Evolutionary conservation across 1,140 invertebrate genomes (phyloP).

Genomic region (Drosophila nigrodunni): DNA sequence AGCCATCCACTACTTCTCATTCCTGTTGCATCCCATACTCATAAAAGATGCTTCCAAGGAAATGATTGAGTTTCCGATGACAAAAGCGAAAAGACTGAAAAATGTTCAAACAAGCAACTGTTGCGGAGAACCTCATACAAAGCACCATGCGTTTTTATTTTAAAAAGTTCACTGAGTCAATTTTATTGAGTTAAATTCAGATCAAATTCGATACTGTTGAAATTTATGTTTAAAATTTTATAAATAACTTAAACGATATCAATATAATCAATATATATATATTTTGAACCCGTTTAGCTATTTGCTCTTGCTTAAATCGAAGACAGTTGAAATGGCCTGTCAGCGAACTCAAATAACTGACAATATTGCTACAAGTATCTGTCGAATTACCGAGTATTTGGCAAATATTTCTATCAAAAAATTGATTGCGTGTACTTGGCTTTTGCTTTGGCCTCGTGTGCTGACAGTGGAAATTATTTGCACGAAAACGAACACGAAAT

Average conservation of each 20-base stretch:
- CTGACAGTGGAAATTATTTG: conserved; percentile 39
- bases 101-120: not conserved
- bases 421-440: conserved; percentile 11
- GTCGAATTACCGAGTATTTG: not conserved
- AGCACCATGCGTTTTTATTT: too few species aligned
- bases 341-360: not conserved
- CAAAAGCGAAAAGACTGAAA: not conserved
- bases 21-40: not conserved
- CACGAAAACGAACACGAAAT: conserved; percentile 20
- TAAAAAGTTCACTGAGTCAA: too few species aligned
- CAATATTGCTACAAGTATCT: not conserved
- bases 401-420: conserved; percentile 14
- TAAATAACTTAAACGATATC: too few species aligned
- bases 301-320: too few species aligned
- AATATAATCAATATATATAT: too few species aligned
- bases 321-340: not conserved
- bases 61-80: conserved; percentile 7
- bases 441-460: conserved; percentile 1
- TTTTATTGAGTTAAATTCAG: too few species aligned
- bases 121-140: too few species aligned
- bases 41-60: not conserved
- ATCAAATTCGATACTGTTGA: too few species aligned
- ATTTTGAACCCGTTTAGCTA: too few species aligned
- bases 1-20: too few species aligned
- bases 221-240: too few species aligned